Base-by-base conservation (phyloP, 2,797 vertebrate species). In the Mallotus villosus region DNA sequence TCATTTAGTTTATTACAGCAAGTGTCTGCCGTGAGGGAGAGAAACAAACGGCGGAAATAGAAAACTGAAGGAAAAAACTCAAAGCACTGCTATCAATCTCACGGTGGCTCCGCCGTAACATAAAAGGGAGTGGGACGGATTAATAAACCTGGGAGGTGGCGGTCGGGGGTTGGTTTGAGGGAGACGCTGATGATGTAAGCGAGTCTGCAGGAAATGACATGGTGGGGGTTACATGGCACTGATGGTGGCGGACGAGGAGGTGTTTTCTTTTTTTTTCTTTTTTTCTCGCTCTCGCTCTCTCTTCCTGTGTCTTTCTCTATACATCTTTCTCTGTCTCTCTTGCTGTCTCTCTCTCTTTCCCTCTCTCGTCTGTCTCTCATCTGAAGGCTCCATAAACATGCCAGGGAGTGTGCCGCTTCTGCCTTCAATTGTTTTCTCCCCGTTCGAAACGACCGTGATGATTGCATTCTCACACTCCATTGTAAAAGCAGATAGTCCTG, bases 1-100 rank as follows among this genome's bases (percentile, higher is more conserved):
- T 90, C 88, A 85, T 89, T 88, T 87, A 85, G 84, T 90, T 87
- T 89, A 87, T 91, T 88, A 85, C 81, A 83, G 77, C 73, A 67
- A 86, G 79, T 86, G 86, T 89, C 84, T 84, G 80, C 81, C 62
- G 73, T 68, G 75, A 78, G 80, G 66, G 55, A 21, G 37, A 66
- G 4, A 73, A 78, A 86, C 76, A 82, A 84, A 87, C 83, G 71
- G 61, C 64, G 68, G 62, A 81, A 78, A 81, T 77, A 75, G 71
- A 82, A 82, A 81, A 78, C 61, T 63, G 68, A 59, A 72, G 63
- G 71, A 68, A 72, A n/a, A 67, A 67, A 21, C 74, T 55, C 63
- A 68, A 63, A 78, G 67, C 70, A 32, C 46, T 25, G 27, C 84
- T 79, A 88, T 84, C 79, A 82, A 80, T 78, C 84, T 84, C 70